Conservation (phyloP, 2,888 invertebrate species). For the Pheosia gnoma region DNA sequence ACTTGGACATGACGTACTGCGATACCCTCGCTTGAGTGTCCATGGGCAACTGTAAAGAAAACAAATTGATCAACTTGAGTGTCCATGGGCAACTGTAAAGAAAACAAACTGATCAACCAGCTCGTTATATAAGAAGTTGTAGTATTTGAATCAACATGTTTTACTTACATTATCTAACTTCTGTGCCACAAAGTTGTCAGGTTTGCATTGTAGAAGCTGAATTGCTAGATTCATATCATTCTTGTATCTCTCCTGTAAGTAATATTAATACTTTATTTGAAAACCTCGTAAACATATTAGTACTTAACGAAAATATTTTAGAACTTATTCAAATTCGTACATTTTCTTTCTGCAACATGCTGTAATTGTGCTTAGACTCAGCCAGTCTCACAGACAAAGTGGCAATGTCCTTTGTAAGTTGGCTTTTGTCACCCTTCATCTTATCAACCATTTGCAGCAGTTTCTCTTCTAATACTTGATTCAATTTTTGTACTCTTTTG, state of each 20-base stretch:
- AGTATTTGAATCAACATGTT: slow-evolving; percentile 15
- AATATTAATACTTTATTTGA: slow-evolving; percentile 1
- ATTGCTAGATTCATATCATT: slow-evolving; percentile 97
- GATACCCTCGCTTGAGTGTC: slow-evolving; percentile 96
- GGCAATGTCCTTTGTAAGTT: slow-evolving; percentile 94
- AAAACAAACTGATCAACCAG: slow-evolving; percentile 24
- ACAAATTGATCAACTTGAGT: slow-evolving; percentile 84
- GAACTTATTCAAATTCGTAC: slow-evolving; percentile 81
- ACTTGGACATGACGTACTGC: slow-evolving; percentile 88
- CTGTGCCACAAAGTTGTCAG: slow-evolving; percentile 96
- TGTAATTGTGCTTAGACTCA: slow-evolving; percentile 93
- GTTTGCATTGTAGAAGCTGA: slow-evolving; percentile 96
- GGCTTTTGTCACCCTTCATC: slow-evolving; percentile 94
- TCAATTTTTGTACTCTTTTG: slow-evolving; percentile 96
- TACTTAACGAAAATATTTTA: background rate
- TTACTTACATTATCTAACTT: slow-evolving; percentile 93
- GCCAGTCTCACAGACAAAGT: slow-evolving; percentile 92
- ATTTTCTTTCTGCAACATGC: slow-evolving; percentile 93
- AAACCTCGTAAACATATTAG: background rate
- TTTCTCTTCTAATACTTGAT: slow-evolving; percentile 97
- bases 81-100: slow-evolving; percentile 92
- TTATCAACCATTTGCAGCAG: slow-evolving; percentile 95
- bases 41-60: slow-evolving; percentile 89
- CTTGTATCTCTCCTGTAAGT: slow-evolving; percentile 94
- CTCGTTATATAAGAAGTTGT: slow-evolving; percentile 12